phyloP scores from a whole-genome alignment of 35 echinoderm and acorn worm genomes.

The Holothuria glaberrima region DNA sequence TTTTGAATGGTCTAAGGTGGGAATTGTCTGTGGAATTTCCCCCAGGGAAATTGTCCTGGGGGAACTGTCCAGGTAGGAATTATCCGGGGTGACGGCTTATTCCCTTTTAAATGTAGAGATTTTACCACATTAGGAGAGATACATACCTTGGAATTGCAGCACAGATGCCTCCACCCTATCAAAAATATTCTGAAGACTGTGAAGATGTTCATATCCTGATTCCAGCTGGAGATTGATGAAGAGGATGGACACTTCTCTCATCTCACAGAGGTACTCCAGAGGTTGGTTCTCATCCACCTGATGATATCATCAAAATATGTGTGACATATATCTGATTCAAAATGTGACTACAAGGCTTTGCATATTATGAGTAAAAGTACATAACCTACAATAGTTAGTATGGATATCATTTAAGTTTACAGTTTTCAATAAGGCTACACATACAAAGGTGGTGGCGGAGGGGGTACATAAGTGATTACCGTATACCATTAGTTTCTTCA shows the following conservation, averaged over 20 bases:
- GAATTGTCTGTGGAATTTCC: background rate
- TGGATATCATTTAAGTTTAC: background rate
- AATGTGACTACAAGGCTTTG: background rate
- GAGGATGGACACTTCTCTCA: constrained; percentile 87
- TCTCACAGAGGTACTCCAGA: constrained; percentile 96
- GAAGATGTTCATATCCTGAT: constrained; percentile 71
- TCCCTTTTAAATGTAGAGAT: too few species aligned
- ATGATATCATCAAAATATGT: background rate
- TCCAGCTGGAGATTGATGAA: constrained; percentile 92
- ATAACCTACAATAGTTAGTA: background rate
- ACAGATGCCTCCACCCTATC: constrained; percentile 70
- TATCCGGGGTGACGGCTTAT: too few species aligned
- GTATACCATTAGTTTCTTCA: too few species aligned
- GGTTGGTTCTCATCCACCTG: constrained; percentile 95
- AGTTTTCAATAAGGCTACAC: background rate
- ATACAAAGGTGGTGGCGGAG: too few species aligned
- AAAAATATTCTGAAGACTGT: constrained; percentile 74
- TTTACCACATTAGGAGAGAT: too few species aligned
- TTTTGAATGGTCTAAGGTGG: too few species aligned
- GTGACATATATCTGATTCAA: background rate
- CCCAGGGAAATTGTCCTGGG: background rate
- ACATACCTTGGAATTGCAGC: constrained; percentile 95
- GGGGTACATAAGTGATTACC: too few species aligned
- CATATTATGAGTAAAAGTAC: background rate
- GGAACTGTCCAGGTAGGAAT: too few species aligned